Conservation (phyloP, 2,797 vertebrate genomes). For the Pseudochirops cupreus region DNA sequence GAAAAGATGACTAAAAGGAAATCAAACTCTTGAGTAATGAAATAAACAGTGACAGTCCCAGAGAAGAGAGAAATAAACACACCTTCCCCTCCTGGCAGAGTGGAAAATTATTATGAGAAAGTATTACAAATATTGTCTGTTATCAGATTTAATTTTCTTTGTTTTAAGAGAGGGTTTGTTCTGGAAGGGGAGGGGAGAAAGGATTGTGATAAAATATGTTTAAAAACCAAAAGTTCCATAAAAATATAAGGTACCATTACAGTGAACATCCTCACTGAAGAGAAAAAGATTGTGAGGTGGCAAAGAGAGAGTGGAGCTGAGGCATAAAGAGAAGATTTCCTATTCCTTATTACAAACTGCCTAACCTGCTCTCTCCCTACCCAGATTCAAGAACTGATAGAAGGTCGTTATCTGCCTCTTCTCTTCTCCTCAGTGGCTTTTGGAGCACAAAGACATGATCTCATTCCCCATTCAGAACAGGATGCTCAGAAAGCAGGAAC, state of each 20-base stretch:
- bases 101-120: background rate
- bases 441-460: background rate
- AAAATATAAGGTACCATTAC: background rate
- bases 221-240: background rate
- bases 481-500: background rate
- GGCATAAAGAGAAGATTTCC: background rate
- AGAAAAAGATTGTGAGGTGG: background rate
- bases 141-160: background rate
- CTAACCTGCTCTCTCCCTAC: background rate
- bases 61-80: background rate
- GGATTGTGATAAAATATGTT: background rate
- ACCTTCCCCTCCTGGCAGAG: background rate
- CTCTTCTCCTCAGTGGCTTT: background rate
- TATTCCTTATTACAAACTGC: background rate
- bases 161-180: background rate
- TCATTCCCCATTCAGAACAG: background rate
- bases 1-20: constrained; percentile 1
- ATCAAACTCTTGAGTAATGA: background rate
- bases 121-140: background rate
- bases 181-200: background rate
- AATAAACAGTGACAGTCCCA: background rate
- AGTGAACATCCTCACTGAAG: background rate
- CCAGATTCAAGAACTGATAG: background rate
- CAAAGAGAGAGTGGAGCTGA: background rate
- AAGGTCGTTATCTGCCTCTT: background rate